phyloP scores from a whole-genome alignment of 2,113 vertebrate species.

The Chiloscyllium plagiosum region DNA sequence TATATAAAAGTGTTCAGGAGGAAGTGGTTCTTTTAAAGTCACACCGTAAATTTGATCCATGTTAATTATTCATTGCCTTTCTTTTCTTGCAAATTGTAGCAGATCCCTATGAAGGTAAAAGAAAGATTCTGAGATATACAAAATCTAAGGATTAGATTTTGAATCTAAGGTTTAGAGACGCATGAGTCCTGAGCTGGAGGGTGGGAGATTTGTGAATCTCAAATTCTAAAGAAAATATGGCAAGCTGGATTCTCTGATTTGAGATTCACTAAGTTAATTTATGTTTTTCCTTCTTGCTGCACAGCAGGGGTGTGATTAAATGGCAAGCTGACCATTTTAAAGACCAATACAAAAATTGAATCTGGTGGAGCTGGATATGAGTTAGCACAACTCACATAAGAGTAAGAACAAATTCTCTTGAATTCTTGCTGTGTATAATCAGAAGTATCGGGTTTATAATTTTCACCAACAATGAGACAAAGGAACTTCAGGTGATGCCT shows the following conservation, averaged over 20 bases:
- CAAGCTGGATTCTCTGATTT: background rate
- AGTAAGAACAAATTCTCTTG: too few species aligned
- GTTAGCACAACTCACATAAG: too few species aligned
- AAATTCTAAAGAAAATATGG: background rate
- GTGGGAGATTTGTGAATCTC: background rate
- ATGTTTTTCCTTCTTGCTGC: background rate
- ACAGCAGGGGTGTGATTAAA: too few species aligned
- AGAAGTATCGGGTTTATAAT: too few species aligned
- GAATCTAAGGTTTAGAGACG: too few species aligned
- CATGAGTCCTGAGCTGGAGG: background rate
- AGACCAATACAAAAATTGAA: too few species aligned
- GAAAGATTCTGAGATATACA: background rate
- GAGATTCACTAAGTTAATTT: background rate
- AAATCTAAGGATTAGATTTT: background rate
- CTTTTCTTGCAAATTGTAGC: background rate
- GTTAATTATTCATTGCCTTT: background rate
- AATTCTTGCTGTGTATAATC: too few species aligned
- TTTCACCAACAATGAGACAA: too few species aligned
- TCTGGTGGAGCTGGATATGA: background rate
- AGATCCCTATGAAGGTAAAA: background rate
- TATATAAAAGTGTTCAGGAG: background rate
- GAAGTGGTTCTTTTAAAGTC: background rate
- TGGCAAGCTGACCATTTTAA: too few species aligned
- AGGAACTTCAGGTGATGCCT: too few species aligned
- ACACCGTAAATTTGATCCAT: background rate